Percentiles rank a stretch among this genome's conserved stretches.
These are phyloP conservation scores for Tupaia tana DNA, from an alignment of 2,113 vertebrate species.

Conservation along the genomic window DNA sequence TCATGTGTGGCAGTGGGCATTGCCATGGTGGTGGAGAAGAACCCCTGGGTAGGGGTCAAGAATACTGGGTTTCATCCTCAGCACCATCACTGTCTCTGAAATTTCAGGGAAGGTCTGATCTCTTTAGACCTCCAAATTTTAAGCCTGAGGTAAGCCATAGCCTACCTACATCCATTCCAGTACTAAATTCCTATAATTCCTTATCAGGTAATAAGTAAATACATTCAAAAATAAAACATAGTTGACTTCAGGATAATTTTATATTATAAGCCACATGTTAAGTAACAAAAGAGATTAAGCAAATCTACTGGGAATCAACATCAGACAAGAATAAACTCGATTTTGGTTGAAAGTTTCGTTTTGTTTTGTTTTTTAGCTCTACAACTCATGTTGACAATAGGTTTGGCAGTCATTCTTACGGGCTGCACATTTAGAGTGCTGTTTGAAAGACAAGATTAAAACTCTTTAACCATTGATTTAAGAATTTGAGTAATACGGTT, in stretches of 20 bases:
- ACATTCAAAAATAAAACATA: conserved; percentile 44
- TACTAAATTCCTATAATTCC: conserved; percentile 18
- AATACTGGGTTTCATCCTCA: background rate
- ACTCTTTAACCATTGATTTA: conserved; percentile 66
- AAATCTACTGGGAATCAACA: background rate
- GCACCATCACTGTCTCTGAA: background rate
- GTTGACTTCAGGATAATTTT: background rate
- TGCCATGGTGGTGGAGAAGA: background rate
- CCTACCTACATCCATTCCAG: background rate
- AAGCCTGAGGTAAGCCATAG: background rate
- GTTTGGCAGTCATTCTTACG: background rate
- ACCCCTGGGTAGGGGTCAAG: background rate
- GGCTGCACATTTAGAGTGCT: background rate
- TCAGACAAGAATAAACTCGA: conserved; percentile 41
- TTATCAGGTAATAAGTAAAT: background rate
- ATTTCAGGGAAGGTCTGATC: background rate
- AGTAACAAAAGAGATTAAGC: conserved; percentile 21
- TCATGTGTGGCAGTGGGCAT: fast-evolving
- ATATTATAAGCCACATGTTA: background rate
- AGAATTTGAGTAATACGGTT: conserved; percentile 65
- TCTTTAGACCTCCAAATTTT: background rate
- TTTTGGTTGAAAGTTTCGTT: conserved; percentile 16
- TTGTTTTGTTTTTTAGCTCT: background rate
- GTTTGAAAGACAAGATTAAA: conserved; percentile 63
- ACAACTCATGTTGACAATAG: background rate